A percentile compares a stretch with the other conserved stretches of the same genome.
Evolutionary conservation across 2,888 invertebrate genomes (phyloP).

Genomic region (Tenthredo mesomela): DNA sequence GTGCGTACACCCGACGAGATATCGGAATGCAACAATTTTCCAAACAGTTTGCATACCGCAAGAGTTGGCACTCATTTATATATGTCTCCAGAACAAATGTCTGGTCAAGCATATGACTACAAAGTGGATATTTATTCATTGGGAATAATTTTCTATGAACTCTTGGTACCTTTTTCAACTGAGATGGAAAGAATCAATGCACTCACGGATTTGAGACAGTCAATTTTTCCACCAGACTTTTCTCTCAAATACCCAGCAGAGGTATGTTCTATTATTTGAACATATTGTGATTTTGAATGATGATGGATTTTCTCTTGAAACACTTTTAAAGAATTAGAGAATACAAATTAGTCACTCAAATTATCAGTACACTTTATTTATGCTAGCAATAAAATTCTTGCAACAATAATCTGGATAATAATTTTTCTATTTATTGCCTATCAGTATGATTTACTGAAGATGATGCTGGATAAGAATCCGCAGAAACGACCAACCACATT

Average conservation of each 20-base stretch:
- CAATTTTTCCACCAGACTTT: slow-evolving; percentile 87
- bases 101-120: slow-evolving; percentile 88
- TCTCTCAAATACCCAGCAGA: slow-evolving; percentile 83
- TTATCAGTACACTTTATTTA: background rate
- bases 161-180: slow-evolving; percentile 93
- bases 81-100: slow-evolving; percentile 98
- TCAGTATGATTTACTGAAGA: slow-evolving; percentile 85
- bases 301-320: background rate
- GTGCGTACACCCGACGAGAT: slow-evolving; percentile 64
- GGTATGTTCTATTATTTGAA: slow-evolving; percentile 78
- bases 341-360: background rate
- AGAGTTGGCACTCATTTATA: slow-evolving; percentile 94
- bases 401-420: background rate
- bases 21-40: slow-evolving; percentile 69
- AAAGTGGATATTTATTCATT: slow-evolving; percentile 98
- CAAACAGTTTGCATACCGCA: slow-evolving; percentile 79
- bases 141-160: slow-evolving; percentile 95
- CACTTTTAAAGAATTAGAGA: background rate
- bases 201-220: slow-evolving; percentile 83
- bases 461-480: slow-evolving; percentile 89
- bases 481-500: slow-evolving; percentile 87
- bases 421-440: slow-evolving; percentile 65
- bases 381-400: background rate
- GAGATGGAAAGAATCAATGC: slow-evolving; percentile 92
- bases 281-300: background rate